These are phyloP conservation scores for Charaxes varanes DNA, from an alignment of 1,140 invertebrate species.

Conservation along the genomic window DNA sequence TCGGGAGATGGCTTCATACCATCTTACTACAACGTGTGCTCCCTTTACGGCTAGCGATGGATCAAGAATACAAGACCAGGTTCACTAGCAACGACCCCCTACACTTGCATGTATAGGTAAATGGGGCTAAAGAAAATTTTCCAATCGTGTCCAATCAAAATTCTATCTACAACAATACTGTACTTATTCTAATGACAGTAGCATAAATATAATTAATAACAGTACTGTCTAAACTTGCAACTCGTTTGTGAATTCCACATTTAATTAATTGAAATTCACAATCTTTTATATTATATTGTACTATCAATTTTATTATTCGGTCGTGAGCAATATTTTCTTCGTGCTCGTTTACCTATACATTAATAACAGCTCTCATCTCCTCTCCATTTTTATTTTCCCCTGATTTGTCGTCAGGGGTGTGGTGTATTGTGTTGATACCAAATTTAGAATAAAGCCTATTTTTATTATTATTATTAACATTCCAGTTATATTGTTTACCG, in stretches of 20 bases:
- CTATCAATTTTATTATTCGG: no score
- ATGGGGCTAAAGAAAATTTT: no score
- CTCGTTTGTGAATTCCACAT: no score
- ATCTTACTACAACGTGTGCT: conserved; percentile 25
- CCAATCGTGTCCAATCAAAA: no score
- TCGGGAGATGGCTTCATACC: conserved; percentile 39
- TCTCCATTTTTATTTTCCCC: conserved; percentile 33
- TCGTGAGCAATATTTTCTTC: no score
- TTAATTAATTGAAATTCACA: no score
- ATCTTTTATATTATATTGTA: no score
- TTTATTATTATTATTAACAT: conserved; percentile 68
- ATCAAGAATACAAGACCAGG: conserved; percentile 34
- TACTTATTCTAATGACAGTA: no score
- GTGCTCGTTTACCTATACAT: no score
- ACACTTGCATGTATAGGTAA: conserved; percentile 17
- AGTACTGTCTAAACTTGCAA: no score
- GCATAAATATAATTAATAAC: no score
- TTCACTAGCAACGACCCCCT: conserved; percentile 18
- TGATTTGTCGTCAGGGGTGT: conserved; percentile 39
- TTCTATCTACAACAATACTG: no score
- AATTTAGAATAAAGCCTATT: conserved; percentile 50
- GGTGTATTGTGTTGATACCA: conserved; percentile 66
- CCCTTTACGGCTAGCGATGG: conserved; percentile 31
- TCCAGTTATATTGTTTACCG: conserved; percentile 66
- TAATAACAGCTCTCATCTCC: conserved; percentile 43